Conservation (phyloP, 2,888 invertebrate species). For the Sinhomidia bicolor region DNA sequence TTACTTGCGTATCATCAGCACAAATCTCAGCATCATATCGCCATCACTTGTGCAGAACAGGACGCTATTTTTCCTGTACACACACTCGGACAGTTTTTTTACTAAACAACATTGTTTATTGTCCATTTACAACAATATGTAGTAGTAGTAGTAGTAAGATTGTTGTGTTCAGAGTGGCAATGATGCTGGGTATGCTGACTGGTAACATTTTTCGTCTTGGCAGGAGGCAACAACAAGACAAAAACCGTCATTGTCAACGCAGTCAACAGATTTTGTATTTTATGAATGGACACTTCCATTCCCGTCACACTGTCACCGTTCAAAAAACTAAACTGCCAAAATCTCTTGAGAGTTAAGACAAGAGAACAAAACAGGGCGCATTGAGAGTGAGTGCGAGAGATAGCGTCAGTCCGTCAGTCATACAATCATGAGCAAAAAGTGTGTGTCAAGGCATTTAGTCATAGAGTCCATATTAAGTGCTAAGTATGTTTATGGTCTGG, state of each 20-base stretch:
- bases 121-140: conserved; percentile 38
- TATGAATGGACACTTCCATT: conserved; percentile 48
- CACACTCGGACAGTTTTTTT: neutral
- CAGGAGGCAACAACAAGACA: conserved; percentile 48
- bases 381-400: neutral
- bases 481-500: conserved; percentile 40
- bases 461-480: conserved; percentile 43
- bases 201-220: conserved; percentile 42
- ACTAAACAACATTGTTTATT: conserved; percentile 45
- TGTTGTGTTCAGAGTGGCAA: neutral
- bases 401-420: conserved; percentile 36
- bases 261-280: conserved; percentile 45
- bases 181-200: neutral
- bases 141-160: conserved; percentile 5
- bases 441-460: conserved; percentile 46
- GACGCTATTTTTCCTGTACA: conserved; percentile 11
- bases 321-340: conserved; percentile 39
- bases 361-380: conserved; percentile 27
- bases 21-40: conserved; percentile 36
- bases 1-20: neutral
- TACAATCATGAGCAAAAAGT: conserved; percentile 41
- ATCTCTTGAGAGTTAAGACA: conserved; percentile 25
- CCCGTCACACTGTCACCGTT: conserved; percentile 45
- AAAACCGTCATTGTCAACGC: conserved; percentile 46
- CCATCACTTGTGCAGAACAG: conserved; percentile 29